These are phyloP conservation scores for Puntigrus tetrazona DNA, from an alignment of 2,113 vertebrate genomes.

Conservation along the genomic window DNA sequence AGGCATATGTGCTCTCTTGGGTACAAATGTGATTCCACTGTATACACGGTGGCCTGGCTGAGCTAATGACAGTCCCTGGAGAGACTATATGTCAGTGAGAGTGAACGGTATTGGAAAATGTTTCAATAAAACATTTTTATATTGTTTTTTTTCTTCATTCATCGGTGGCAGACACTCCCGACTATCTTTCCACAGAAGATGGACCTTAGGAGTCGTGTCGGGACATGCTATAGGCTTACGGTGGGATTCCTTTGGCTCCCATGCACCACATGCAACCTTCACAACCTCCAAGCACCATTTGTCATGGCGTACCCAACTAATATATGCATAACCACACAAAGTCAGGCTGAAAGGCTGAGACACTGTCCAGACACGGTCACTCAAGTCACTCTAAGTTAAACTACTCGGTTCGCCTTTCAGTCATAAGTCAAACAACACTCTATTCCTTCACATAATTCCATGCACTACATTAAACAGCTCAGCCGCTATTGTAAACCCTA, in stretches of 20 bases:
- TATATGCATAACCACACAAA: conserved; percentile 39
- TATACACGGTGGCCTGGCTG: conserved; percentile 42
- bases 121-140: conserved; percentile 20
- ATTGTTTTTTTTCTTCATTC: background rate
- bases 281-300: conserved; percentile 6
- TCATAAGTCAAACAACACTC: conserved; percentile 58
- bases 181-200: conserved; percentile 1
- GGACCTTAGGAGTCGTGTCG: background rate
- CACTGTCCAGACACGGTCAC: conserved; percentile 69
- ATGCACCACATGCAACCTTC: background rate
- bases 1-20: conserved; percentile 55
- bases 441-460: conserved; percentile 46
- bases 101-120: conserved; percentile 26
- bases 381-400: conserved; percentile 73
- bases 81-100: background rate
- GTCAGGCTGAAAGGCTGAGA: conserved; percentile 62
- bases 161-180: background rate
- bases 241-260: background rate
- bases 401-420: conserved; percentile 40
- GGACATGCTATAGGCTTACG: background rate
- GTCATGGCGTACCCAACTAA: conserved; percentile 26
- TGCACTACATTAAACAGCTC: conserved; percentile 56
- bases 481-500: conserved; percentile 55
- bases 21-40: conserved; percentile 42
- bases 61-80: conserved; percentile 29